These are phyloP conservation scores for Meandrina meandrites DNA, from an alignment of 92 coral and sea anemone species.

Conservation along the genomic window DNA sequence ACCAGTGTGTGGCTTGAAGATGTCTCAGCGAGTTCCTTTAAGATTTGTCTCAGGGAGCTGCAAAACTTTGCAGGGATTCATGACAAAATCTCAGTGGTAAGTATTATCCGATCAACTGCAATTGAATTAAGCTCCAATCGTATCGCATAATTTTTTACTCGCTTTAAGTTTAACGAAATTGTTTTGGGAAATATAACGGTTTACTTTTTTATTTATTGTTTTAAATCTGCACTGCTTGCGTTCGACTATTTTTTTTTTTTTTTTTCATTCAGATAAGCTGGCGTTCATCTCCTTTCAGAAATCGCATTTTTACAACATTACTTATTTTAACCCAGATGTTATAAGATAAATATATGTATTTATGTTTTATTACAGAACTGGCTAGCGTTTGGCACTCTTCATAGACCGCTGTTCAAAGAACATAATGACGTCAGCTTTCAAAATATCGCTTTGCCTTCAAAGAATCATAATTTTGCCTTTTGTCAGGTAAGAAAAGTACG, in stretches of 20 bases:
- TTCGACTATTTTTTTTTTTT: too few species aligned
- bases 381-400: constrained; percentile 70
- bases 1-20: constrained; percentile 66
- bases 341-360: too few species aligned
- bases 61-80: constrained; percentile 66
- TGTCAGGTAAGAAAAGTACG: neutral
- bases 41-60: constrained; percentile 73
- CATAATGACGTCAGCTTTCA: constrained; percentile 34
- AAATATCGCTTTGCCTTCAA: constrained; percentile 32
- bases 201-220: too few species aligned
- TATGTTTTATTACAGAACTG: constrained; percentile 57
- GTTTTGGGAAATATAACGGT: too few species aligned
- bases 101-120: neutral
- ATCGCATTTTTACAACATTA: too few species aligned
- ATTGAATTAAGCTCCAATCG: too few species aligned
- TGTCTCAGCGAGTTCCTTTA: constrained; percentile 42
- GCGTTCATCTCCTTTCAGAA: too few species aligned
- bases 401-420: constrained; percentile 45
- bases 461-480: constrained; percentile 44
- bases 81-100: constrained; percentile 55
- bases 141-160: too few species aligned
- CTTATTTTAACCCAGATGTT: too few species aligned
- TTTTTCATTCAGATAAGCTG: too few species aligned
- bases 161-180: too few species aligned
- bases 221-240: too few species aligned